Evolutionary conservation across 2,888 invertebrate species (phyloP).

Genomic region (Amphimallon solstitiale): DNA sequence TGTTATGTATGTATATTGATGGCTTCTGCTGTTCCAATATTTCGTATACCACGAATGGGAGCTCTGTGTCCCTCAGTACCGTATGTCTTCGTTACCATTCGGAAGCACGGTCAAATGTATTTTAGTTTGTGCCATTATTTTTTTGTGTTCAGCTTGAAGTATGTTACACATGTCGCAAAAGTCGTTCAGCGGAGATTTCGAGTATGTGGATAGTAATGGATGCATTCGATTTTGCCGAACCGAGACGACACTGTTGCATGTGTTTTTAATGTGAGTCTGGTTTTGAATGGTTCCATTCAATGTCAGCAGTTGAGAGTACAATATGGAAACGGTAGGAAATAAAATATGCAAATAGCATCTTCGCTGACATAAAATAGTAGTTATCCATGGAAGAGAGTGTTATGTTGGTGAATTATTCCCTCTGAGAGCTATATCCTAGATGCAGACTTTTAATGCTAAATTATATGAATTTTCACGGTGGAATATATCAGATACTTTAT

Average conservation of each 20-base stretch:
- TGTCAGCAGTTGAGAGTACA: not conserved
- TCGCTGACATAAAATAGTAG: no score
- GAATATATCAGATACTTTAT: no score
- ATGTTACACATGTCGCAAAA: not conserved
- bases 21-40: no score
- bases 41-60: no score
- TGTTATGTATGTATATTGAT: no score
- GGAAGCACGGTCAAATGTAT: constrained; percentile 16
- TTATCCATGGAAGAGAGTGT: not conserved
- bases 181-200: constrained; percentile 7
- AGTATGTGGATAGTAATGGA: not conserved
- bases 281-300: not conserved
- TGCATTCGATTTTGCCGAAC: not conserved
- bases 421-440: no score
- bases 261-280: constrained; percentile 11
- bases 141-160: constrained; percentile 1
- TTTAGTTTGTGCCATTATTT: not conserved
- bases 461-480: no score
- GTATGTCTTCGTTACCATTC: not conserved
- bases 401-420: not conserved
- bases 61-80: not conserved
- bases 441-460: no score
- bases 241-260: not conserved
- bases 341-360: no score
- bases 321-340: not conserved